Base-by-base conservation (phyloP, 2,113 vertebrate genomes). In the Labeo catla region DNA sequence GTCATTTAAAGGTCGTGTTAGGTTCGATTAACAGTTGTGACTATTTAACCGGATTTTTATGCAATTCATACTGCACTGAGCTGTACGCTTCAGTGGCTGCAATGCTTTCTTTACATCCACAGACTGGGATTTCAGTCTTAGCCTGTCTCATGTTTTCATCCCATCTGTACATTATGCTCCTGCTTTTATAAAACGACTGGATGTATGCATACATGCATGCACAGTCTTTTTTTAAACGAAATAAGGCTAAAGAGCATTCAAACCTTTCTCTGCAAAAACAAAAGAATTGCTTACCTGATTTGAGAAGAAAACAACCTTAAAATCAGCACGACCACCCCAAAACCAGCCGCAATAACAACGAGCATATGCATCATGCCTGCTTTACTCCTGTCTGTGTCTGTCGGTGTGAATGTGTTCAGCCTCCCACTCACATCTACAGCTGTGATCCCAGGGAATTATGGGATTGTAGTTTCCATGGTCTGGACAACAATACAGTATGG, bases 271-370 rank as follows among this genome's bases (percentile, higher is more conserved):
- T 0, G 0, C 65, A 23, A 2, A 34, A 21, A 47, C 12, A 8
- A 73, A 47, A 49, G 19, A n/a, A 80, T 28, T 13, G 2, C 96
- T 91, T 92, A 98, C 97, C 97, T 95, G 92, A 97, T 94, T 57
- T 94, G 94, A 80, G 96, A 93, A 11, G 93, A 92, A 84, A 95
- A 93, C 86, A 93, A 90, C 84, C 95, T 28, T 19, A 95, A 90
- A 28, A 97, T 88, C 13, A 97, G 59, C 15, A 91, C 90, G 72
- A 95, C 91, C 4, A 94, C 87, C 43, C 94, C 90, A 77, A 94
- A 91, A 47, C 92, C 91, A 28, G 93, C 93, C 81, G 96, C 77
- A 9, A 94, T 91, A 21, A 95, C 82, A 73, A 93, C 52, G 19
- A 95, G 78, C 83, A 92, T 11, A 92, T 70, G 19, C 8, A 77